phyloP scores from a whole-genome alignment of 1,140 invertebrate genomes.

The Melanaphis sacchari region DNA sequence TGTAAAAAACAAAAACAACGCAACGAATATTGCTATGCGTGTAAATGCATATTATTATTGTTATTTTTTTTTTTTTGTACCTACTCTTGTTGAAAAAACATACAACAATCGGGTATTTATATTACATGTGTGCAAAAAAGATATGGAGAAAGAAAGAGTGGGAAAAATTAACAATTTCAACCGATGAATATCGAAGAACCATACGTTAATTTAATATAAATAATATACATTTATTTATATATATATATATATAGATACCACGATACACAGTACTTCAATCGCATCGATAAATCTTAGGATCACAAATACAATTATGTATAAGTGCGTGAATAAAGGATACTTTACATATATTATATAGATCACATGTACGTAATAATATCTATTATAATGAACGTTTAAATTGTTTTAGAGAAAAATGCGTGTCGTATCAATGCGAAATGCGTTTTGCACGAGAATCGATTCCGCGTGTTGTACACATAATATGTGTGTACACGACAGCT shows the following conservation, averaged over 20 bases:
- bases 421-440: background rate
- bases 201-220: conserved; percentile 5
- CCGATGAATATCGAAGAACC: background rate
- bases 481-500: background rate
- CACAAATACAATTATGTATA: background rate
- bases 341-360: background rate
- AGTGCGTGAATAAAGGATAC: background rate
- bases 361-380: background rate
- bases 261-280: background rate
- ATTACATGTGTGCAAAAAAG: background rate
- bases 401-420: background rate
- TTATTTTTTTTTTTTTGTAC: too few species aligned
- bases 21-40: background rate
- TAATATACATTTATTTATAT: background rate
- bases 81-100: background rate
- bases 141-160: background rate
- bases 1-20: background rate
- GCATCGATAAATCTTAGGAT: background rate
- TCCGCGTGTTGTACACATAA: background rate
- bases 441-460: background rate
- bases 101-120: background rate
- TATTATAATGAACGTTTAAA: background rate
- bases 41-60: background rate
- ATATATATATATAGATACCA: background rate
- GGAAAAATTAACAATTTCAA: background rate